A percentile compares a stretch with the other conserved stretches of the same genome.
Evolutionary conservation across 1,140 invertebrate species (phyloP).

Genomic region (Drosophila tropicalis): DNA sequence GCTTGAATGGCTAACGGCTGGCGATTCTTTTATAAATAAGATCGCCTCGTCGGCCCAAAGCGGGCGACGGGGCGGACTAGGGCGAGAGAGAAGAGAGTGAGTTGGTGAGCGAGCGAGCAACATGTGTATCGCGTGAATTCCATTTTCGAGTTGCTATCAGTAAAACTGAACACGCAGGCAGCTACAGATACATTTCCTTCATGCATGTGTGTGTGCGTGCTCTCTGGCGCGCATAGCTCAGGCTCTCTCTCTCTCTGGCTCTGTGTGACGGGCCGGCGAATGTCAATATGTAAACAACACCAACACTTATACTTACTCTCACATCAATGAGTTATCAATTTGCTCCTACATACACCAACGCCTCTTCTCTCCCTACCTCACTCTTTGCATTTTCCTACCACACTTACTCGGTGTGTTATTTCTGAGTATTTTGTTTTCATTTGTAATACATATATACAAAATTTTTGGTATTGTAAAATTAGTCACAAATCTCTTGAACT

Average conservation of each 20-base stretch:
- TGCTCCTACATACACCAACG: conserved; percentile 6
- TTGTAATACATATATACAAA: conserved; percentile 4
- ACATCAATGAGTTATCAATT: conserved; percentile 54
- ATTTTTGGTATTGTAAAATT: conserved; percentile 40
- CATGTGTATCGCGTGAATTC: conserved; percentile 77
- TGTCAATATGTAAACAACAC: conserved; percentile 75
- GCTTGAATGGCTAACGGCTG: conserved; percentile 64
- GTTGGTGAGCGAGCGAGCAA: conserved; percentile 40
- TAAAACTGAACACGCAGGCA: conserved; percentile 66
- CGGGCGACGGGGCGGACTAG: conserved; percentile 1
- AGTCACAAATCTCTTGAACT: conserved; percentile 29
- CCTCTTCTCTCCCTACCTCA: not conserved
- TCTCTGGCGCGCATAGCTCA: not conserved
- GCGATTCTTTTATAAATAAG: conserved; percentile 80
- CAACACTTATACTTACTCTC: conserved; percentile 24
- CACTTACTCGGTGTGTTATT: conserved; percentile 24
- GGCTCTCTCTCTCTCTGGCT: conserved; percentile 13
- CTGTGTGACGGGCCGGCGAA: conserved; percentile 42
- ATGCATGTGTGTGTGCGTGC: not conserved
- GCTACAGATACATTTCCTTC: conserved; percentile 4
- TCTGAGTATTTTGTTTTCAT: conserved; percentile 39
- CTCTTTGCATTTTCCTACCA: not conserved
- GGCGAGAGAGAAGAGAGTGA: not conserved
- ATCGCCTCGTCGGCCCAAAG: conserved; percentile 41
- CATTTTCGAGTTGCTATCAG: conserved; percentile 66